These are phyloP conservation scores for Typhlichthys eigenmanni DNA, from an alignment of 2,797 vertebrate species.

Conservation along the genomic window DNA sequence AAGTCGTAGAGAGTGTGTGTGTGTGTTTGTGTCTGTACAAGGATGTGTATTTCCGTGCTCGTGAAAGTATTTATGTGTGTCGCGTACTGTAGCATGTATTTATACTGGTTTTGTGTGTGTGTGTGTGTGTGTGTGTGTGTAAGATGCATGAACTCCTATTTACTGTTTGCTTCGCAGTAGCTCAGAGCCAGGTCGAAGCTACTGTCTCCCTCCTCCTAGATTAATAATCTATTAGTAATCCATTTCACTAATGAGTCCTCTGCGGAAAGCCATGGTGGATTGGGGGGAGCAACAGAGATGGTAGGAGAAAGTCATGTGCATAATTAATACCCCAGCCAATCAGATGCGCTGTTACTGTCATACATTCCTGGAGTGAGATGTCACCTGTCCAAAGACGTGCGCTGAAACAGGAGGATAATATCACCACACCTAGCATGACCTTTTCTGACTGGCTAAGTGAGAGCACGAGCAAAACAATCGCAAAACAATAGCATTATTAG, in stretches of 20 bases:
- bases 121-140: constrained; percentile 1
- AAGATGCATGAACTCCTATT: constrained; percentile 58
- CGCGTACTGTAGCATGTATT: background rate
- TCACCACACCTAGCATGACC: background rate
- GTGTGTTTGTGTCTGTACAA: constrained; percentile 1
- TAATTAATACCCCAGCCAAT: constrained; percentile 88
- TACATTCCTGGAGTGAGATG: constrained; percentile 45
- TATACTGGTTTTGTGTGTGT: constrained; percentile 11
- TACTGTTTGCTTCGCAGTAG: constrained; percentile 70
- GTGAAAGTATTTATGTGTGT: background rate
- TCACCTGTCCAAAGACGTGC: constrained; percentile 52
- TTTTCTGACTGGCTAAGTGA: constrained; percentile 12
- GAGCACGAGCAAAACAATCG: background rate
- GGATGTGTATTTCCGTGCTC: background rate
- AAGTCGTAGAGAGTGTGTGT: constrained; percentile 38
- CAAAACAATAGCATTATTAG: constrained; percentile 1
- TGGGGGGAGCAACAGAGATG: constrained; percentile 70
- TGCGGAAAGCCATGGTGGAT: constrained; percentile 77
- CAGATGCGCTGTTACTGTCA: constrained; percentile 74
- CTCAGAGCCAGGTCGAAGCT: constrained; percentile 62
- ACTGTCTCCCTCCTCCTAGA: constrained; percentile 69
- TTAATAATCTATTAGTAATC: constrained; percentile 83
- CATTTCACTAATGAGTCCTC: constrained; percentile 86
- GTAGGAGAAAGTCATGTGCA: constrained; percentile 87
- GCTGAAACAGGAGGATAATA: background rate